These are phyloP conservation scores for Gonioctena quinquepunctata DNA, from an alignment of 1,140 invertebrate genomes.

Conservation along the genomic window DNA sequence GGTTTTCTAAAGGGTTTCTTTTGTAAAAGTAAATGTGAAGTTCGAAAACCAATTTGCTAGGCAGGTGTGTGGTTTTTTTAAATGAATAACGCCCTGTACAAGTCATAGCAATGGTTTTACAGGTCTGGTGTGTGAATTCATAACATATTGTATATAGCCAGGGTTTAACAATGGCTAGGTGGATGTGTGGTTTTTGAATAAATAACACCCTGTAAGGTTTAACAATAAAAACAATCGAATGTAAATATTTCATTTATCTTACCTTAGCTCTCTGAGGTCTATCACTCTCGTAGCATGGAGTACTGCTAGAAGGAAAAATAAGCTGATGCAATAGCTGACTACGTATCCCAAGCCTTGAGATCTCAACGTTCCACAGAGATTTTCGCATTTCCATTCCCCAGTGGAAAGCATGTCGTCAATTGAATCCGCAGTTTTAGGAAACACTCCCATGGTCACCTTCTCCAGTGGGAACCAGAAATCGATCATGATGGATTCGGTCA, in stretches of 20 bases:
- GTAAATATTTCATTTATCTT: constrained; percentile 8
- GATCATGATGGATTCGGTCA: constrained; percentile 48
- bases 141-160: background rate
- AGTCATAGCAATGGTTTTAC: background rate
- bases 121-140: background rate
- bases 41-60: too few species aligned
- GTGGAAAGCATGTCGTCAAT: constrained; percentile 27
- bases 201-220: background rate
- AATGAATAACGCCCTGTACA: too few species aligned
- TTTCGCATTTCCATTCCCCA: constrained; percentile 18
- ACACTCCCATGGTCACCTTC: constrained; percentile 21
- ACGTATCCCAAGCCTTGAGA: constrained; percentile 27
- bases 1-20: too few species aligned
- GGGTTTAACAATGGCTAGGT: too few species aligned
- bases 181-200: too few species aligned
- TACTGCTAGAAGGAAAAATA: constrained; percentile 40
- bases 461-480: constrained; percentile 51
- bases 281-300: constrained; percentile 44
- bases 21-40: too few species aligned
- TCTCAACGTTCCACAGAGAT: constrained; percentile 32
- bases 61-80: too few species aligned
- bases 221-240: background rate
- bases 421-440: constrained; percentile 33
- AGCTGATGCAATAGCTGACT: constrained; percentile 41
- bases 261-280: constrained; percentile 37